Percentiles rank a stretch among this genome's conserved stretches.
These are phyloP conservation scores for Hemistola chrysoprasaria DNA, from an alignment of 2,888 invertebrate genomes.

Conservation along the genomic window DNA sequence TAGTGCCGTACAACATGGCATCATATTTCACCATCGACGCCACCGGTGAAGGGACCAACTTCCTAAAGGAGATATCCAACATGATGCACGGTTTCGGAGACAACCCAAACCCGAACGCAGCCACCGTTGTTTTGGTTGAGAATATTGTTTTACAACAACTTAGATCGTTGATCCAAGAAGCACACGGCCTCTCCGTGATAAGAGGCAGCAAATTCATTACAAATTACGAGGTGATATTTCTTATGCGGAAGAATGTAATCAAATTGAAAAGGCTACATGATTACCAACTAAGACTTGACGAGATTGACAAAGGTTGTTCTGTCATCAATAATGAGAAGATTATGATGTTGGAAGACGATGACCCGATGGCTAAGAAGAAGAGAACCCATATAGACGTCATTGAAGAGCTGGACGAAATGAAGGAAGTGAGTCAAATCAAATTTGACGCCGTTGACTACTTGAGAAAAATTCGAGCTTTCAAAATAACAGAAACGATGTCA, in stretches of 20 bases:
- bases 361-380: conserved; percentile 67
- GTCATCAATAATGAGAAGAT: conserved; percentile 45
- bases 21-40: conserved; percentile 67
- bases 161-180: conserved; percentile 88
- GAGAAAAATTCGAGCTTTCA: conserved; percentile 81
- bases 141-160: conserved; percentile 92
- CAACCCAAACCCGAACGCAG: conserved; percentile 89
- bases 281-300: conserved; percentile 84
- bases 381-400: conserved; percentile 76
- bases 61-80: conserved; percentile 87
- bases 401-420: conserved; percentile 78
- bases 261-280: conserved; percentile 89
- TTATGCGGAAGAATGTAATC: conserved; percentile 90
- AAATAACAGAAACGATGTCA: conserved; percentile 77
- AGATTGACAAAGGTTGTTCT: conserved; percentile 60
- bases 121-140: conserved; percentile 92
- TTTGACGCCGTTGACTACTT: conserved; percentile 82
- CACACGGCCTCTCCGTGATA: conserved; percentile 84
- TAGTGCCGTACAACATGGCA: conserved; percentile 51
- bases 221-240: conserved; percentile 88
- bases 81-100: conserved; percentile 98
- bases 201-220: conserved; percentile 82
- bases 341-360: conserved; percentile 75
- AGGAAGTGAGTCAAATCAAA: conserved; percentile 78
- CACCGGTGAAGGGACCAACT: conserved; percentile 63